These are phyloP conservation scores for Listronotus oregonensis DNA, from an alignment of 1,140 invertebrate genomes.

Conservation along the genomic window DNA sequence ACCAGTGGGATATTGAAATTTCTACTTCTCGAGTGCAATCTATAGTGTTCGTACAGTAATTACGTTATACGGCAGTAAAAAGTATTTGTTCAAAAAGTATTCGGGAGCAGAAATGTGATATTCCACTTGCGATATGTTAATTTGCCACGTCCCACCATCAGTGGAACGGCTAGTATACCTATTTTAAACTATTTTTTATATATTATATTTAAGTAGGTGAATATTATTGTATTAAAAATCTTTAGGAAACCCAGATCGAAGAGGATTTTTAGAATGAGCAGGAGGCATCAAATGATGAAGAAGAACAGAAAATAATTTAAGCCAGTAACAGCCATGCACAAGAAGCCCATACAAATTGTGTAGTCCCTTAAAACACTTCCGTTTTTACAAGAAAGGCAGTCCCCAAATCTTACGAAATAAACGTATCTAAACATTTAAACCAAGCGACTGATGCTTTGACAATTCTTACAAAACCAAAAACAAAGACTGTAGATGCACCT, in stretches of 20 bases:
- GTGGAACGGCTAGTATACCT: too few species aligned
- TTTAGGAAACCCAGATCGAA: slow-evolving; percentile 8
- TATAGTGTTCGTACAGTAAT: too few species aligned
- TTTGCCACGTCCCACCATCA: too few species aligned
- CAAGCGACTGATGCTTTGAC: slow-evolving; percentile 25
- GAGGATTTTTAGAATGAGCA: slow-evolving; percentile 8
- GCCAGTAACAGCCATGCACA: slow-evolving; percentile 7
- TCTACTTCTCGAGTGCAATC: too few species aligned
- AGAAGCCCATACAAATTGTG: neutral
- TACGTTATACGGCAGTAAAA: too few species aligned
- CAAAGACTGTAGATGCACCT: slow-evolving; percentile 13
- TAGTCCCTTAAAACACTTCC: too few species aligned
- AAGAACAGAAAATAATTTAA: slow-evolving; percentile 4
- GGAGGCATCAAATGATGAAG: slow-evolving; percentile 4
- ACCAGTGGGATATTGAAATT: too few species aligned
- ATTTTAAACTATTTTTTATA: slow-evolving; percentile 14
- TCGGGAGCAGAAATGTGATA: too few species aligned
- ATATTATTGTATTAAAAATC: neutral
- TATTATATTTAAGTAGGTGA: too few species aligned
- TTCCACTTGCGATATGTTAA: too few species aligned
- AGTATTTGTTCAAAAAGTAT: too few species aligned
- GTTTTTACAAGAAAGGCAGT: slow-evolving; percentile 11
- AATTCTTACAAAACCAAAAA: slow-evolving; percentile 17
- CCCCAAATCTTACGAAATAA: slow-evolving; percentile 15
- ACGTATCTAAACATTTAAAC: slow-evolving; percentile 19